Percentiles rank a stretch among this genome's conserved stretches.
phyloP scores from a whole-genome alignment of 2,113 vertebrate genomes.

The Lates calcarifer region DNA sequence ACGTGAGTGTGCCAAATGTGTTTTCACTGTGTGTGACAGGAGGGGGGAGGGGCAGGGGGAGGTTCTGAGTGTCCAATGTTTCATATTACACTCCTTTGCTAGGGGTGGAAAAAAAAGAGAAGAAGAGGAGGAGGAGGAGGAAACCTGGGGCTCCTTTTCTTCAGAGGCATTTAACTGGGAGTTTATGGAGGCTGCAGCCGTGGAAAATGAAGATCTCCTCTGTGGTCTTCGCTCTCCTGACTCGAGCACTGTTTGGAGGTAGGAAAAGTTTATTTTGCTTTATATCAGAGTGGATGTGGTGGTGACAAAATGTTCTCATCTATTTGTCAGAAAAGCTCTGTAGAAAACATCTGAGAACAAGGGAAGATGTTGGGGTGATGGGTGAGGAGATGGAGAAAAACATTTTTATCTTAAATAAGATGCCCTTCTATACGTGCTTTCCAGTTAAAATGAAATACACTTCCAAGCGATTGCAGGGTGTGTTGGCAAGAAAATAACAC shows the following conservation, averaged over 20 bases:
- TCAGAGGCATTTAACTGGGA: constrained; percentile 62
- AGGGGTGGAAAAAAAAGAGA: constrained; percentile 1
- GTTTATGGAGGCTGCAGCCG: constrained; percentile 81
- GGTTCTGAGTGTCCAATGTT: constrained; percentile 75
- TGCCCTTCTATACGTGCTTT: neutral
- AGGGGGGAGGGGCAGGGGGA: constrained; percentile 66
- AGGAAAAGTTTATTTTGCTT: constrained; percentile 63
- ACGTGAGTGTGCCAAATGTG: constrained; percentile 46
- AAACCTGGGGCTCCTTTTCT: constrained; percentile 63
- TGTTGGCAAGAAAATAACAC: neutral
- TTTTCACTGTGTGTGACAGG: constrained; percentile 51
- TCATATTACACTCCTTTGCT: constrained; percentile 80
- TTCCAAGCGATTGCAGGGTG: neutral
- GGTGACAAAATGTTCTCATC: constrained; percentile 8
- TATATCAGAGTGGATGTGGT: constrained; percentile 24
- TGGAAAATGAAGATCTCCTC: constrained; percentile 86
- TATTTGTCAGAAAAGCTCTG: neutral
- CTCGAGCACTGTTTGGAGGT: constrained; percentile 80
- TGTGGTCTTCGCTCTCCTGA: constrained; percentile 80
- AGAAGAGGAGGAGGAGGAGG: constrained; percentile 50
- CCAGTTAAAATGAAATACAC: neutral
- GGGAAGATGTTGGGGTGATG: constrained; percentile 19
- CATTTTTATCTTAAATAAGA: neutral
- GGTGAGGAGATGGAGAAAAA: constrained; percentile 2
- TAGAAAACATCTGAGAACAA: neutral